Base-by-base conservation (phyloP, 2,888 invertebrate species). In the Baccha elongata region DNA sequence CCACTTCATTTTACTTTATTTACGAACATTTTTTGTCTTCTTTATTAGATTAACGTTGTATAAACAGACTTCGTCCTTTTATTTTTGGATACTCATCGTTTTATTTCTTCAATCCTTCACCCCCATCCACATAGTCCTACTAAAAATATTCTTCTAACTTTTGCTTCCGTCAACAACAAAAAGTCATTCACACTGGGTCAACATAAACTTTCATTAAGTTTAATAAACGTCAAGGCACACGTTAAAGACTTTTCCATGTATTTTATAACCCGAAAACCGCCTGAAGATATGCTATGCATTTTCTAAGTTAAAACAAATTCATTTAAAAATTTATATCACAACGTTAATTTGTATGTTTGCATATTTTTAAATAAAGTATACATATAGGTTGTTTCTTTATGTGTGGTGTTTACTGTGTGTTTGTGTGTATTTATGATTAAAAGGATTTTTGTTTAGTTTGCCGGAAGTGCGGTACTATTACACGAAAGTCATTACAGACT, bases 381-480 rank as follows among this genome's bases (percentile, higher is more conserved):
- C 8, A 7, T 26, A n/a, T 6, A 23, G 1, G 13, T 6, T 2
- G 1, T 26, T 13, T 37, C 4, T 50, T 15, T 50, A 17, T 52
- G 8, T 10, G 62, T 21, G 3, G 4, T 10, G 10, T 5, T 2
- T 11, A 23, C 19, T 23, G 29, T 52, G 19, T 7, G 10, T 26
- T 1, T 42, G 13, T 53, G 8, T 55, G 26, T 32, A 29, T 32
- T n/a, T 37, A 10, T 21, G 21, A 21, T 19, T 55, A 7, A 62
- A 62, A 74, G 62, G 62, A 55, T 67, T 79, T 60, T 68, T 44
- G 50, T 62, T 72, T 74, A 52, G 76, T 52, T 71, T 74, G 48
- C 72, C 76, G 81, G 81, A 83, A 76, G 62, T 83, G 81, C 72
- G 76, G 72, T 72, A 67, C 44, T 60, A 72, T 72, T 81, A 75